Evolutionary conservation across 2,797 vertebrate species (phyloP).

Genomic region (Rallus crepitans): DNA sequence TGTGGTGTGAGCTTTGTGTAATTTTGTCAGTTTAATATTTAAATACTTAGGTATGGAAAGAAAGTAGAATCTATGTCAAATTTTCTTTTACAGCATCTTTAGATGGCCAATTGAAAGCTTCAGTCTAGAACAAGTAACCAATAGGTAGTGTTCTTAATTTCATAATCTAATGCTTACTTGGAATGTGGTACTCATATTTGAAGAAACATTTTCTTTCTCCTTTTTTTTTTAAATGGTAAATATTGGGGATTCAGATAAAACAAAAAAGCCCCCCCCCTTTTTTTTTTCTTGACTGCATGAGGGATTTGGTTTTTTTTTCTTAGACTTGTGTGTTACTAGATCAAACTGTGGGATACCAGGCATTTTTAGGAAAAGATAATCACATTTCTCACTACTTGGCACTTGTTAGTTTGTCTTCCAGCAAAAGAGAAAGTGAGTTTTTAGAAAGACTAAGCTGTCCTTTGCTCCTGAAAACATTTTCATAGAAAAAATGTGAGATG

Average conservation of each 20-base stretch:
- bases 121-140: neutral
- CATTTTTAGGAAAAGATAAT: neutral
- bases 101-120: neutral
- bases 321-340: neutral
- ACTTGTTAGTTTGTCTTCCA: neutral
- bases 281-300: neutral
- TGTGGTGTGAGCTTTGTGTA: neutral
- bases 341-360: neutral
- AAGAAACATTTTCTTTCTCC: neutral
- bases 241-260: neutral
- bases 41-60: neutral
- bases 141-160: neutral
- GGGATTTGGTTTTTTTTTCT: neutral
- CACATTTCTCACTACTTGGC: neutral
- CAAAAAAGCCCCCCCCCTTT: neutral
- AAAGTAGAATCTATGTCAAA: neutral
- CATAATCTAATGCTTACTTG: neutral
- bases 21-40: neutral
- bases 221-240: neutral
- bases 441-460: neutral
- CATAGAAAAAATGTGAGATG: neutral
- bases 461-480: neutral
- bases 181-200: neutral
- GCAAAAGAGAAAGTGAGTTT: neutral
- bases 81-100: neutral